Base-by-base conservation (phyloP, 2,888 invertebrate genomes). In the Xylophagus ater region DNA sequence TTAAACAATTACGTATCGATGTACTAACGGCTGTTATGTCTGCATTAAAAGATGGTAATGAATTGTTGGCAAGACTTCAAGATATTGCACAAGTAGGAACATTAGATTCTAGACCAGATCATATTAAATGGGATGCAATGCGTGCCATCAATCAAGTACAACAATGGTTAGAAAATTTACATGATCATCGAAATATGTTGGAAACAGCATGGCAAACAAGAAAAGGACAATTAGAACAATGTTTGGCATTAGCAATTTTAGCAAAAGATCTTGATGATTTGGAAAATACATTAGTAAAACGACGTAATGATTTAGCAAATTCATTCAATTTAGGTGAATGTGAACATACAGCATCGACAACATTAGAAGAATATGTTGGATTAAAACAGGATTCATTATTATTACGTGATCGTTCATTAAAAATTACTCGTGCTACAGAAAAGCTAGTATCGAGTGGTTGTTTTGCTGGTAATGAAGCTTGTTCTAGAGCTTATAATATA, bases 41-140 rank as follows among this genome's bases (percentile, higher is more conserved):
- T n/a, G 81, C 87, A 3, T 67, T 89, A 34, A 82, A 84, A 55
- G 76, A 82, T 48, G 88, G 88, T 34, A 83, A 84, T 57, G 69
- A 72, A 37, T 67, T 88, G 46, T 67, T 89, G 52, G 79, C 78
- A 34, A 73, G 77, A 53, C 67, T 89, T 47, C 76, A 78, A 53
- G 79, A 83, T 58, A 71, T 87, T 49, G 78, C 78, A 40, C 72
- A 75, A 56, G 72, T 79, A 57, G 82, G 81, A 53, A 78, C 81
- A 43, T 70, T 82, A 51, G 84, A 85, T 59, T 81, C 81, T 43
- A 69, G 80, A 52, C 80, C 80, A 40, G 79, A 78, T 46, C 67
- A 68, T 42, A 70, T 73, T 23, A 70, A 69, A 47, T 57, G 65
- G 3, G 70, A 72, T 50, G 71, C 73, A 28, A 62, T 67, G 19